These are phyloP conservation scores for Pollimyrus isidori DNA, from an alignment of 2,113 vertebrate species.

Conservation along the genomic window DNA sequence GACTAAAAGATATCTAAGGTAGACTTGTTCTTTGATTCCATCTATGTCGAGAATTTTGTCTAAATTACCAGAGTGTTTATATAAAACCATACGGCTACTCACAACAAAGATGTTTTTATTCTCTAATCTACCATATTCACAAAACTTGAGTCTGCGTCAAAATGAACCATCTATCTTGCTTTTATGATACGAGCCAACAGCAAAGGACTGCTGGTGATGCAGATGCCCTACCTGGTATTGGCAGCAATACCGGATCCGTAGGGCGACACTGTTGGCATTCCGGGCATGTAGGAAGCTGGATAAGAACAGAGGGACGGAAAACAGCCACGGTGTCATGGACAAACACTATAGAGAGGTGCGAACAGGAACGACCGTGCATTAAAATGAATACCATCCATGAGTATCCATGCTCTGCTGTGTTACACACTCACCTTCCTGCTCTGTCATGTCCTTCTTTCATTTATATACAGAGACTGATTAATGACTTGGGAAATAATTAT, in stretches of 20 bases:
- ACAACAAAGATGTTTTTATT: neutral
- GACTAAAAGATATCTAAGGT: neutral
- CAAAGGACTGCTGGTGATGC: neutral
- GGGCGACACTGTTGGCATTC: constrained; percentile 75
- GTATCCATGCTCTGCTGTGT: neutral
- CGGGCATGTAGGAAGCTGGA: constrained; percentile 87
- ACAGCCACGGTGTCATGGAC: neutral
- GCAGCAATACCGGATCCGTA: constrained; percentile 74
- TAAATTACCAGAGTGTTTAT: neutral
- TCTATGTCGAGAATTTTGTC: neutral
- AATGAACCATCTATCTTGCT: neutral
- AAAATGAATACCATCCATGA: neutral
- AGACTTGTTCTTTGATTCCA: neutral
- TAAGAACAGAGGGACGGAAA: constrained; percentile 34
- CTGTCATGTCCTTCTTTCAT: neutral
- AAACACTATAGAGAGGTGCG: neutral
- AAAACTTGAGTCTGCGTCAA: neutral
- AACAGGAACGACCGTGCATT: neutral
- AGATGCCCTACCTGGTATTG: constrained; percentile 74
- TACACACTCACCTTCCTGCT: neutral
- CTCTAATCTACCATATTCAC: neutral
- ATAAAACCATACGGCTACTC: neutral
- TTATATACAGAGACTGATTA: neutral
- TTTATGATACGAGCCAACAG: neutral
- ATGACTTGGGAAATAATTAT: neutral